Evolutionary conservation across 2,797 vertebrate species (phyloP), one percentile per base, ranked within the genome.

Genomic region (Oreochromis grahami): DNA sequence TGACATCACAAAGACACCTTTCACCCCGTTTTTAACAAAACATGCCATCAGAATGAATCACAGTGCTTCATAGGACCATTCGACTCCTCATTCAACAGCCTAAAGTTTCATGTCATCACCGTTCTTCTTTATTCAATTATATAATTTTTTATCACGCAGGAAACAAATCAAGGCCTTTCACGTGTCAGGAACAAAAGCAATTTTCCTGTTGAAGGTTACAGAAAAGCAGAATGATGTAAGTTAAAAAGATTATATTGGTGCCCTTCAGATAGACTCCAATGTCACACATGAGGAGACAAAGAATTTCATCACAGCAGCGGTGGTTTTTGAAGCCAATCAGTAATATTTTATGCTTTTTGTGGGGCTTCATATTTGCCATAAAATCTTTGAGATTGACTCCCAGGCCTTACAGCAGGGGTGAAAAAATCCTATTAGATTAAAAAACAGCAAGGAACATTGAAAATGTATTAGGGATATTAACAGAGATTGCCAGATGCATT

Each of bases 191-290:
- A 92, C 82, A 91, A 94, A 94, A 90, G 76, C 63, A 56, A 83
- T 93, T 93, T 92, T 87, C 83, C 51, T 65, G 89, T 82, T 88
- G 91, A 94, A 94, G 92, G 93, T 93, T 91, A 82, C 38, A 85
- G 85, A 85, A 91, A 91, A 86, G 82, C 87, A 86, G 65, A 14
- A 63, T 38, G 79, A 92, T 80, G 80, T 87, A 89, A 89, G 78
- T 81, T 63, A 72, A 83, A 88, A 85, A 90, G 86, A 93, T 91
- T 84, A 88, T 88, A 91, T 81, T 86, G 87, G 79, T 89, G 88
- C 91, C 93, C 90, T 94, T 95, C 81, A 53, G 90, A 91, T 89
- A 86, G 91, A 90, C 91, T 87, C 77, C 93, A 93, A 92, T 94
- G 94, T 94, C 94, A 94, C 94, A 92, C 92, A 91, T 82, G 91